These are phyloP conservation scores for Poecilia picta DNA, from an alignment of 2,797 vertebrate species.

Conservation along the genomic window DNA sequence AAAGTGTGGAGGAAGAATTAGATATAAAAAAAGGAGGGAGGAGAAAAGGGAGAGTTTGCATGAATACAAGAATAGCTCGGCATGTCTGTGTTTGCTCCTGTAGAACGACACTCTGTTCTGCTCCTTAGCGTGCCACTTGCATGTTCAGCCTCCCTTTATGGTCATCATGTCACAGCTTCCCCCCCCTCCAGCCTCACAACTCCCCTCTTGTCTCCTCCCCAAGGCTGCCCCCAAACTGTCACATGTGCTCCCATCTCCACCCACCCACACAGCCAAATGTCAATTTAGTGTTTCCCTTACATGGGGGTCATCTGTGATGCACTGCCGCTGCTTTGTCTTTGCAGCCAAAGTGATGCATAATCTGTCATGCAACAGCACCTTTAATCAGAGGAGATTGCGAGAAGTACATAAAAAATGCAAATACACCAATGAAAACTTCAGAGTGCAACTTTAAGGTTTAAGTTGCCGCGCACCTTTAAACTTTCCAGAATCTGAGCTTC, in stretches of 20 bases:
- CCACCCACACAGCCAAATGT: constrained; percentile 59
- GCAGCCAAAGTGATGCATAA: constrained; percentile 1
- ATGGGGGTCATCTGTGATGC: constrained; percentile 45
- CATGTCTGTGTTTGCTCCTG: not conserved
- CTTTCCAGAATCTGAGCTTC: not conserved
- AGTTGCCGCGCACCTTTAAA: not conserved
- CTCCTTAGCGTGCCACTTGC: constrained; percentile 48
- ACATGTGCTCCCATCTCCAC: constrained; percentile 69
- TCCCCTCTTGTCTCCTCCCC: constrained; percentile 42
- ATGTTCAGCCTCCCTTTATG: constrained; percentile 62
- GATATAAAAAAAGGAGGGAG: not conserved
- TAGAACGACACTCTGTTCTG: constrained; percentile 10
- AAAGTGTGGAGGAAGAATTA: constrained; percentile 33
- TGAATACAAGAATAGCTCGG: constrained; percentile 4
- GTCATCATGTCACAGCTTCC: constrained; percentile 38
- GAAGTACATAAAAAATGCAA: not conserved
- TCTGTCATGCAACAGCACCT: constrained; percentile 6
- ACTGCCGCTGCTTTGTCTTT: constrained; percentile 22
- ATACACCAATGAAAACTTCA: not conserved
- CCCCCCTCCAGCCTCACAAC: not conserved
- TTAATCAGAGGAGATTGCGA: not conserved
- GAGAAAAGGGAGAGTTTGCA: constrained; percentile 21
- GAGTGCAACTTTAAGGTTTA: not conserved
- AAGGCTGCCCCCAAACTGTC: constrained; percentile 79
- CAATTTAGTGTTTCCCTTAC: constrained; percentile 60